Base-by-base conservation (phyloP, 2,888 invertebrate species). In the Amaurobius ferox region DNA sequence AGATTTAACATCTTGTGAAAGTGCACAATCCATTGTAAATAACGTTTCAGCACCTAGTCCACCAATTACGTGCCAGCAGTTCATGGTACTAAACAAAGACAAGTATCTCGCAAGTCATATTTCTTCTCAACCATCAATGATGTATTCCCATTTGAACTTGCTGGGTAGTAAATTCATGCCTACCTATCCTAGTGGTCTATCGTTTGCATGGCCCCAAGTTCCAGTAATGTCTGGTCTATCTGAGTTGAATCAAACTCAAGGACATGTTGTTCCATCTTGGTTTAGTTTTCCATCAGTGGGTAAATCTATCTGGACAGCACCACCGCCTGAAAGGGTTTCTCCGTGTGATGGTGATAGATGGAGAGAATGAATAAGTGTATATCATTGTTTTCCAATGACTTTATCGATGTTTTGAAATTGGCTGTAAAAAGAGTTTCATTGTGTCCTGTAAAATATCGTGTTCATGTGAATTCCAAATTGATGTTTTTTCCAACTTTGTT, bases 91-190 rank as follows among this genome's bases (percentile, higher is more conserved):
- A 39, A 78, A 66, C 55, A 86, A 73, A 35, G 85, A 86, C 30
- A 86, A 86, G 35, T 78, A 86, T 40, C 6, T 81, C 1, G 11
- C 68, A 16, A 81, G n/a, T 44, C 67, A 78, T 32, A 28, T 77
- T 7, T 19, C 61, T 16, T 61, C 78, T 1, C 85, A 78, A 28
- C 48, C 67, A 32, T 79, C 79, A 1, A n/a, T 85, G 39, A 32
- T 85, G 16, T 86, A 86, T 44, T 79, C 85, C 1, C 85, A 86
- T 19, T 29, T 83, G 30, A 83, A 77, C 30, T 73, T 86, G 11
- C 32, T 86, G 7, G 68, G 55, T 30, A 48, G 40, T 61, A 86
- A 86, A 74, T 28, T 86, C 3, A 32, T 86, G 23, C 79, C 79
- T 26, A 40, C 85, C 13, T 86, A 86, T 62, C 68, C 85, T 23